Conservation (phyloP, 2,113 vertebrate species). For the Maylandia zebra region DNA sequence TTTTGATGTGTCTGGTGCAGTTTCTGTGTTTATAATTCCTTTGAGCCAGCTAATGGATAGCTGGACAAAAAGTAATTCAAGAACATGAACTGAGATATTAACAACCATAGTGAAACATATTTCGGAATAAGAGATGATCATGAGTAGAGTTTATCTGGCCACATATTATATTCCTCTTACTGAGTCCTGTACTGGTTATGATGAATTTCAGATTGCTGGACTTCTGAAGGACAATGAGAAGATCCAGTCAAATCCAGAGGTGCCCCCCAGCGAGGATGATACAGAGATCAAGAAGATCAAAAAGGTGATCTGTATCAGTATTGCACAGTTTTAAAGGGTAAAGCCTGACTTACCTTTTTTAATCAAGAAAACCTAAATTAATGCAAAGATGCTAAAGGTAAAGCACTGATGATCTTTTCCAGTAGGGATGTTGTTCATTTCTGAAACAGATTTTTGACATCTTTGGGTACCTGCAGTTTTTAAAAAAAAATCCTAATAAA, state of each 20-base stretch:
- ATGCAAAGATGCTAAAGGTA: neutral
- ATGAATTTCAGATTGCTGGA: conserved; percentile 76
- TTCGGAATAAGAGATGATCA: neutral
- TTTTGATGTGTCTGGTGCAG: neutral
- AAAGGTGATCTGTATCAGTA: conserved; percentile 71
- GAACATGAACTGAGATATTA: neutral
- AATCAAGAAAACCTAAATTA: neutral
- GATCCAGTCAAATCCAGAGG: conserved; percentile 82
- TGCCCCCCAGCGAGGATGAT: conserved; percentile 79
- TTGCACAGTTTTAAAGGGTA: neutral
- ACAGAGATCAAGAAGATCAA: conserved; percentile 97
- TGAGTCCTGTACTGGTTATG: neutral
- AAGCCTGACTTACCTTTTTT: neutral
- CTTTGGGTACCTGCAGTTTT: neutral
- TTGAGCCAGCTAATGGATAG: conserved; percentile 16
- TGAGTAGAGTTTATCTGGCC: neutral
- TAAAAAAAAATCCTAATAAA: neutral
- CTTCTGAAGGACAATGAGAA: conserved; percentile 91
- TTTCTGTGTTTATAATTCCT: neutral
- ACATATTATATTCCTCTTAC: neutral
- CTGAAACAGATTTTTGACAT: neutral
- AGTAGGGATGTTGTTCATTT: neutral
- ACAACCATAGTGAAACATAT: neutral
- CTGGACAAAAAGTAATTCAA: neutral
- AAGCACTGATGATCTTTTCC: neutral